Base-by-base conservation (phyloP, 1,140 invertebrate genomes). In the Cyrtorhinus lividipennis region DNA sequence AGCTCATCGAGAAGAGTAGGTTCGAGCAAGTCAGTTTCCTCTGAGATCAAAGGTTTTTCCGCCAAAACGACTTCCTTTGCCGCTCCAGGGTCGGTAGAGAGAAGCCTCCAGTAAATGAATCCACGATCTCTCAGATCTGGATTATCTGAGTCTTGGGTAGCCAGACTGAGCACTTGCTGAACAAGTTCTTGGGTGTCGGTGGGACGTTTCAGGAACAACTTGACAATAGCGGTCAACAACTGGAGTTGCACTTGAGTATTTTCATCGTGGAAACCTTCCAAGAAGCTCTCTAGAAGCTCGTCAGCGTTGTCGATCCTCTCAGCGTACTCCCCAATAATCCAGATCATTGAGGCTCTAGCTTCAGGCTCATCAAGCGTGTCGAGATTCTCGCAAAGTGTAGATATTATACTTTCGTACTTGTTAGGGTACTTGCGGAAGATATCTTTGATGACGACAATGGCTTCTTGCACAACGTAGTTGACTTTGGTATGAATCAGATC, bases 341-440 rank as follows among this genome's bases (percentile, higher is more conserved):
- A 99, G 66, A 99, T 98, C 97, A 99, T 99, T 0, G 94, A 98
- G 12, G 95, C 97, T 69, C 96, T 60, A 0, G 97, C 97, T 76
- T 99, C 97, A 0, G 97, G 96, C 72, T 99, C 97, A 76, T 99
- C 97, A 56, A 99, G 73, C 0, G 97, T 98, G 71, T 99, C 97
- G 61, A 99, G 77, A 77, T 99, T 99, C 76, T 99, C 97, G 76
- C 97, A 99, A 0, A 99, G 77, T 0, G 96, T 99, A 57, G 95
- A 97, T 72, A 99, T 99, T 71, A 99, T 99, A 71, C 93, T 98
- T 76, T 99, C 97, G 72, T 99, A 99, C 75, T 98, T 98, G 73
- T 99, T 99, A 1, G 97, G 97, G 75, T 99, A 99, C 74, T 99
- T 99, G 64, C 96, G 81, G 82, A 99, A 99, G 67, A 99, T 99